These are phyloP conservation scores for Cyclophora punctaria DNA, from an alignment of 2,888 invertebrate species.

Conservation along the genomic window DNA sequence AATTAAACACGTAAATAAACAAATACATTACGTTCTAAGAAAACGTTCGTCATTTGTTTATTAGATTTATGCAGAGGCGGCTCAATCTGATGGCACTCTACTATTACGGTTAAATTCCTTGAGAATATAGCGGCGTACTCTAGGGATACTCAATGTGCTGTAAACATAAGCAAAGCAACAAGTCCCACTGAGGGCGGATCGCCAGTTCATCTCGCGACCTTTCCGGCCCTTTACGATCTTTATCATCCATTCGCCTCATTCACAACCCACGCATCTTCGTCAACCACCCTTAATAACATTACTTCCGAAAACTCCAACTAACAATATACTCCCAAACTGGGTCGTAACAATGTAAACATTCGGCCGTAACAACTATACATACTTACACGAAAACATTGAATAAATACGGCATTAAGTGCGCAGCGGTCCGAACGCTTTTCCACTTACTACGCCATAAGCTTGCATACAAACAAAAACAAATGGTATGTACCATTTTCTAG, in stretches of 20 bases:
- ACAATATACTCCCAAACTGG: no score
- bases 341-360: conserved; percentile 3
- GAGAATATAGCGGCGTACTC: conserved; percentile 31
- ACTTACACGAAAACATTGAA: conserved; percentile 6
- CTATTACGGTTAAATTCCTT: conserved; percentile 20
- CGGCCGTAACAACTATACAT: conserved; percentile 7
- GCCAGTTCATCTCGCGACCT: conserved; percentile 33
- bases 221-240: conserved; percentile 43
- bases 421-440: conserved; percentile 15
- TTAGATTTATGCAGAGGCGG: conserved; percentile 14
- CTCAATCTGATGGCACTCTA: conserved; percentile 31
- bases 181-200: conserved; percentile 39
- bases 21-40: conserved; percentile 12
- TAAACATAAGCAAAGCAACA: conserved; percentile 58
- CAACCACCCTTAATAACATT: conserved; percentile 21
- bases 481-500: conserved; percentile 44
- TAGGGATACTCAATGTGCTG: conserved; percentile 16
- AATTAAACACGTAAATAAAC: conserved; percentile 15
- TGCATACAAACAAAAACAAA: conserved; percentile 39
- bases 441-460: conserved; percentile 39
- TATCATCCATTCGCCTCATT: conserved; percentile 31
- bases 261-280: conserved; percentile 19
- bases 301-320: conserved; percentile 8
- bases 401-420: conserved; percentile 15
- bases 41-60: conserved; percentile 21